Base-by-base conservation (phyloP, 2,797 vertebrate genomes). In the Sparus aurata region DNA sequence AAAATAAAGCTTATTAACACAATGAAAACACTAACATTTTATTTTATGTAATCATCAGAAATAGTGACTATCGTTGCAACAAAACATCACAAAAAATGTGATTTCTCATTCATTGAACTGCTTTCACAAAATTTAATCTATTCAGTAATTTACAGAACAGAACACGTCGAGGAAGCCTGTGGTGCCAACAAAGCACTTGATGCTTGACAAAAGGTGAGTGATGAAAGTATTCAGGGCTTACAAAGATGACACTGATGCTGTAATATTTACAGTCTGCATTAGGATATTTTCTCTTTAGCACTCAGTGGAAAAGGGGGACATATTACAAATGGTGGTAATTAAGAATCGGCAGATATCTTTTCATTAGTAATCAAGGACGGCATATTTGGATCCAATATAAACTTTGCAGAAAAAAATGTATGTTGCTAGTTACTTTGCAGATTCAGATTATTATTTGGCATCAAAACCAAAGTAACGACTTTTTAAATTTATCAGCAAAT, bases 201-300 rank as follows among this genome's bases (percentile, higher is more conserved):
- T 30, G 54, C 23, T 43, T 2, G 0, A 34, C 7, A 1, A 61
- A 43, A 41, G 30, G n/a, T 54, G 41, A 22, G 53, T 25, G 23
- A 55, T 20, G 22, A 55, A 69, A 30, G 16, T 53, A 12, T 77
- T 69, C 12, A 52, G 41, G 18, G 7, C 34, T 45, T 25, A 66
- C 9, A 59, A 63, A 27, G 12, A 61, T 1, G 1, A 34, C 17
- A 38, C 46, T 3, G 2, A 45, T 20, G 27, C 16, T 67, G 12
- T 15, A 64, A 57, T 17, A 23, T 30, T 46, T 12, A 0, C 8
- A 71, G 30, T 6, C 0, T 7, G 18, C 49, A 65, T 25, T 20
- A 8, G 43, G 23, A 67, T 12, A 61, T 54, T 46, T 61, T 67
- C 25, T 62, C 20, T 52, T n/a, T 41, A 30, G 2, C 2, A n/a